Evolutionary conservation across 2,888 invertebrate genomes (phyloP), one percentile per base, ranked within the genome.

Genomic region (Brassicogethes aeneus): DNA sequence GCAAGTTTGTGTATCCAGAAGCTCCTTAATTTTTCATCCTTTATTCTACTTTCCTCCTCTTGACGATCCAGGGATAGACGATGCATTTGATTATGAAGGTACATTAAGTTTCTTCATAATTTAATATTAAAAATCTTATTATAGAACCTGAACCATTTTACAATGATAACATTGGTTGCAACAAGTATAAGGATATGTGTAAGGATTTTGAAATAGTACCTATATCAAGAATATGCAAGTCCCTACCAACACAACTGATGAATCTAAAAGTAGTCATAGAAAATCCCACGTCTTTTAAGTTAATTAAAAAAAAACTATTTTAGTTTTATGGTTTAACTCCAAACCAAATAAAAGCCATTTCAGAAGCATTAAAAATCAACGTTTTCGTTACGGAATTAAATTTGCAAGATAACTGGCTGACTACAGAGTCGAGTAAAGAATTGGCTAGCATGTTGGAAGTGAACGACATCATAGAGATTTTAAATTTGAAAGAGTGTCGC

Each of bases 11-110:
- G 47, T 66, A 51, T 73, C 59, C 57, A 70, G 55, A 65, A 74
- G 69, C 70, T 74, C 61, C 60, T 64, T 49, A 57, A 62, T 64
- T 64, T 69, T 52, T 59, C 63, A 50, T 69, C 71, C 56, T 56
- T 64, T 74, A 16, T 76, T 75, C 42, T 66, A 56, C 36, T 68
- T 69, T 52, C 66, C 69, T 2, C 60, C 60, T 10, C 37, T 65
- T 3, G 52, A 54, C 37, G 65, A 70, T 55, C 69, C 69, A 10
- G 68, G 68, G 35, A 59, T 69, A 30, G 62, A 65, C 34, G 56
- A 57, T n/a, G 64, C 62, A 3, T 61, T 66, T 40, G 51, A 60
- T 43, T 60, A 51, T 47, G 48, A 48, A 37, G 61, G 66, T 65
- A 52, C 34, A 38, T 8, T 2, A 34, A 29, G 33, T 16, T 15